These are phyloP conservation scores for Taenioides sp. DNA, from an alignment of 2,797 vertebrate species.

Conservation along the genomic window DNA sequence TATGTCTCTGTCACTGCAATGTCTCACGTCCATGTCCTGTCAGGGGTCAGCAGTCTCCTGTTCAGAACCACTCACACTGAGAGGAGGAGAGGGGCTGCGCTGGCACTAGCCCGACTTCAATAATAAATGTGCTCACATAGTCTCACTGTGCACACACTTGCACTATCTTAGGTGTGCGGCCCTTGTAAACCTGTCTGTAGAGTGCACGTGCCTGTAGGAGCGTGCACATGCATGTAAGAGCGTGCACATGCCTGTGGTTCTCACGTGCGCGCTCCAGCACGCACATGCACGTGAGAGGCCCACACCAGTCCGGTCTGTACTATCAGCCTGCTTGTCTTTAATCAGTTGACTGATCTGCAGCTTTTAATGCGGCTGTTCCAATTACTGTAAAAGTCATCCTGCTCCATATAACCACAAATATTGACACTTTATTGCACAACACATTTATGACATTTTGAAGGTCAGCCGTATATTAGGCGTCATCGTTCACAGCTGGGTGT, in stretches of 20 bases:
- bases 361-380: constrained; percentile 99
- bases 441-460: constrained; percentile 99
- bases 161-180: constrained; percentile 30
- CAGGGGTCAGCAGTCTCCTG: constrained; percentile 73
- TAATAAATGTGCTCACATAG: constrained; percentile 66
- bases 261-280: not conserved
- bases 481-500: constrained; percentile 81
- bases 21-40: constrained; percentile 48
- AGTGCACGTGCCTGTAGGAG: not conserved
- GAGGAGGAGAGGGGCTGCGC: constrained; percentile 66
- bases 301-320: constrained; percentile 40
- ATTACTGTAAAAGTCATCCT: constrained; percentile 99
- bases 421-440: constrained; percentile 99
- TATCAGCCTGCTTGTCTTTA: constrained; percentile 87
- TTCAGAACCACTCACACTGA: constrained; percentile 71
- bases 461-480: constrained; percentile 98
- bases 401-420: constrained; percentile 99
- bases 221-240: not conserved
- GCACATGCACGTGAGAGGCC: constrained; percentile 3
- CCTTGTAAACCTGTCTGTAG: not conserved
- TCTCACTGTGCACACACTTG: constrained; percentile 43
- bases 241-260: not conserved
- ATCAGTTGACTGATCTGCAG: constrained; percentile 95
- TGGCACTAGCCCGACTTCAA: constrained; percentile 69
- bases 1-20: constrained; percentile 22